phyloP scores from a whole-genome alignment of 2,113 vertebrate genomes.

The Phasianus colchicus region DNA sequence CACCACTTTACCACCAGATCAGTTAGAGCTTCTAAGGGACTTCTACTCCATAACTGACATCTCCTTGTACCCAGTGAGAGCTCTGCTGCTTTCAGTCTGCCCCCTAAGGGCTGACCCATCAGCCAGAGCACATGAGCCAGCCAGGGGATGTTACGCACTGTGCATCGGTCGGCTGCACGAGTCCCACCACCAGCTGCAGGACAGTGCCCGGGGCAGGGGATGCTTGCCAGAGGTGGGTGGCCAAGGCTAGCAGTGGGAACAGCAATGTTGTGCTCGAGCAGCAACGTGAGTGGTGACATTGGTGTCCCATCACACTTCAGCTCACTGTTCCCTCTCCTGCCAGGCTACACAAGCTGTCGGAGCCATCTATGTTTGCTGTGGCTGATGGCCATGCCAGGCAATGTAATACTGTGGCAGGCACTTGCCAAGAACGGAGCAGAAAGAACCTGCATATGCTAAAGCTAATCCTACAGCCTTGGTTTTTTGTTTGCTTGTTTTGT shows the following conservation, averaged over 20 bases:
- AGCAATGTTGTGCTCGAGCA: neutral
- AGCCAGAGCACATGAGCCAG: rapidly evolving
- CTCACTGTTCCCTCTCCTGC: neutral
- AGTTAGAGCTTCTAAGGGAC: neutral
- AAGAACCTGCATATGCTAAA: neutral
- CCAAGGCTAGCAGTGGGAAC: neutral
- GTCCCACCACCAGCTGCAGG: too few species aligned
- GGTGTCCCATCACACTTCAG: neutral
- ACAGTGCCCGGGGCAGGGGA: neutral
- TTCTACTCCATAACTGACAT: neutral
- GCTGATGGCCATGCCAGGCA: neutral
- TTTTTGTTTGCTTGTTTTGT: neutral
- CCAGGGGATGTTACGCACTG: neutral
- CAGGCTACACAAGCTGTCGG: rapidly evolving
- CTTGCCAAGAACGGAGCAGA: neutral
- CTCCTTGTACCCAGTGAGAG: neutral
- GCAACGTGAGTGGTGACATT: rapidly evolving
- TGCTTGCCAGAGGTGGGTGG: neutral
- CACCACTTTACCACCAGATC: neutral
- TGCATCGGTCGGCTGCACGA: too few species aligned
- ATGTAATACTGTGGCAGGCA: neutral
- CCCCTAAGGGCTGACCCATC: neutral
- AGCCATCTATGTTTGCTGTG: neutral
- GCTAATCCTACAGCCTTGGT: neutral
- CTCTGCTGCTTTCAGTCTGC: neutral